Base-by-base conservation (phyloP, 2,888 invertebrate genomes). In the Cataglyphis altisquamis region DNA sequence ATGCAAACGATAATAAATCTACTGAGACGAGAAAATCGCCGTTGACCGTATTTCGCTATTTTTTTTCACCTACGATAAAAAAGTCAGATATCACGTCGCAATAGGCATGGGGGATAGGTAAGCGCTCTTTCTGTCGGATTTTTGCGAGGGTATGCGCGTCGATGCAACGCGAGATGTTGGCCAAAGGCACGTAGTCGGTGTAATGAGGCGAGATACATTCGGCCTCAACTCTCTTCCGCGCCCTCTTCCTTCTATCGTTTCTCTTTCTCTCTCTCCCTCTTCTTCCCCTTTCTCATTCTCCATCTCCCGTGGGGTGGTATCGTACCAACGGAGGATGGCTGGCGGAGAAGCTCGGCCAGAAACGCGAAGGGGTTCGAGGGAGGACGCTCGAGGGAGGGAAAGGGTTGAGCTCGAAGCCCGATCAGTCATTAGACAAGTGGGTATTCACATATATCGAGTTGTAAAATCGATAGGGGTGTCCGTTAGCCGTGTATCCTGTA, bases 401-500 rank as follows among this genome's bases (percentile, higher is more conserved):
- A 93, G 94, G 93, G 94, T 93, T 94, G 91, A 90, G 92, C 93
- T 92, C 92, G 93, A 93, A 94, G 94, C 94, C 93, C 94, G 94
- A 94, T 94, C 94, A 94, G 94, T 94, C 94, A 94, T 94, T 94
- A 94, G 94, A 94, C 94, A 94, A 94, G 94, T 94, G 94, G 94
- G 94, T 94, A 94, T 94, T 94, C 94, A 92, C 93, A 94, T 94
- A 94, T 94, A 94, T 94, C 94, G 94, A 94, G 94, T 94, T 94
- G 94, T 94, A 94, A 94, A 94, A 94, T 94, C 94, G 94, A 94
- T 94, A 94, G 94, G 94, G 94, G 94, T 94, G 94, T 94, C 94
- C 94, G 94, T 94, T 94, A 92, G 93, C 92, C 92, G 92, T 92
- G 94, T 94, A 94, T 94, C 94, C 94, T 94, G 92, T 93, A 94